phyloP scores from a whole-genome alignment of 1,140 invertebrate genomes.

The Dendrolimus punctatus region DNA sequence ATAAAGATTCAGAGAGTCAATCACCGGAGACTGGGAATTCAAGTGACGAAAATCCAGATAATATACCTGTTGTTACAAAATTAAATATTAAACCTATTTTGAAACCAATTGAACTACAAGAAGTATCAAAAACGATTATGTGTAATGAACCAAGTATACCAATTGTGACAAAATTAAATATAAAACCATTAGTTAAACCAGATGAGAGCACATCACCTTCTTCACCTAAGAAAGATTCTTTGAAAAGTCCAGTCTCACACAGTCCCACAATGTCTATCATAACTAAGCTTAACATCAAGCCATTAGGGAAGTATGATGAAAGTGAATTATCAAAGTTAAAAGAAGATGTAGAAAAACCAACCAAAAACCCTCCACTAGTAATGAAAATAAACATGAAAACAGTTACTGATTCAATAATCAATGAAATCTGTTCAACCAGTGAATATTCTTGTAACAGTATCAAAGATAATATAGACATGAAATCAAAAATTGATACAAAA shows the following conservation, averaged over 20 bases:
- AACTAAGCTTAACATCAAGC: slow-evolving; percentile 29
- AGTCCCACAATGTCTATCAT: slow-evolving; percentile 26
- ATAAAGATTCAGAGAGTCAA: slow-evolving; percentile 56
- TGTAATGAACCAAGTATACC: slow-evolving; percentile 47
- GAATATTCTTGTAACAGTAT: slow-evolving; percentile 20
- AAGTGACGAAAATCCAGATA: slow-evolving; percentile 58
- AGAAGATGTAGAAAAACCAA: slow-evolving; percentile 28
- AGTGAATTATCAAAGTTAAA: slow-evolving; percentile 22
- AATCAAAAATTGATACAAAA: slow-evolving; percentile 34
- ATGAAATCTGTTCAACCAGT: slow-evolving; percentile 26
- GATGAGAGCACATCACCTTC: slow-evolving; percentile 32
- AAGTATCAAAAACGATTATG: slow-evolving; percentile 22
- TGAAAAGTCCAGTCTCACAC: slow-evolving; percentile 23
- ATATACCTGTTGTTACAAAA: slow-evolving; percentile 54
- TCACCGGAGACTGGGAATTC: slow-evolving; percentile 59
- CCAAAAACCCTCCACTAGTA: slow-evolving; percentile 55
- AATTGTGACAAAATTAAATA: slow-evolving; percentile 53
- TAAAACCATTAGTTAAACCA: slow-evolving; percentile 49
- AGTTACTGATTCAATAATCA: slow-evolving; percentile 28
- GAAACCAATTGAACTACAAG: slow-evolving; percentile 40
- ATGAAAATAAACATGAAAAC: slow-evolving; percentile 65
- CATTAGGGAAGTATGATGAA: slow-evolving; percentile 21
- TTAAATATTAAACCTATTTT: slow-evolving; percentile 61
- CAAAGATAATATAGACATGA: background rate
- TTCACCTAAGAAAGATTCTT: slow-evolving; percentile 43